Conservation (phyloP, 2,888 invertebrate species). For the Strigamia maritima region DNA sequence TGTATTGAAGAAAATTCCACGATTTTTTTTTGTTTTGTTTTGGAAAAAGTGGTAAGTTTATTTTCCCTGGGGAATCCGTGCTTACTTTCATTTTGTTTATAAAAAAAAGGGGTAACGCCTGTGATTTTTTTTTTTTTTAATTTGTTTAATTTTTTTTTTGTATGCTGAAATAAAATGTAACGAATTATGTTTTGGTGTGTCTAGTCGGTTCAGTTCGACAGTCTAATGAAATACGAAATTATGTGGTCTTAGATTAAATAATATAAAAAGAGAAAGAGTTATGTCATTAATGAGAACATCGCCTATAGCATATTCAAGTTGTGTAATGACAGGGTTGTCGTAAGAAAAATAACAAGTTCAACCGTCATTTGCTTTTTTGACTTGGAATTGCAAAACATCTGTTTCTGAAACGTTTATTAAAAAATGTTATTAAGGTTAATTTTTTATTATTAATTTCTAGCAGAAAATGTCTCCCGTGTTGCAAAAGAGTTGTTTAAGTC, state of each 20-base stretch:
- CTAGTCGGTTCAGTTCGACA: not conserved
- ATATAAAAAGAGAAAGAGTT: not conserved
- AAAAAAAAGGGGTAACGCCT: not conserved
- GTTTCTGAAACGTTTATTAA: not conserved
- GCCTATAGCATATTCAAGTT: constrained; percentile 2
- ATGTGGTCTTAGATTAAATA: not conserved
- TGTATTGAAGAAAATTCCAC: not conserved
- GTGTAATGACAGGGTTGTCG: constrained; percentile 32
- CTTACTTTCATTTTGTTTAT: not conserved
- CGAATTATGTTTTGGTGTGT: not conserved
- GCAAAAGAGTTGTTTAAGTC: not conserved
- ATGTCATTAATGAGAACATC: constrained; percentile 22
- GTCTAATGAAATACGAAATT: constrained; percentile 6
- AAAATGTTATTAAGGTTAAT: not conserved
- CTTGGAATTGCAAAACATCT: not conserved
- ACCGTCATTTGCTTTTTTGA: constrained; percentile 1
- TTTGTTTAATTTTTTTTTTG: not conserved
- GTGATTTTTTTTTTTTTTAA: not conserved
- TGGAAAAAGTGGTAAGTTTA: not conserved
- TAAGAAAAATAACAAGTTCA: constrained; percentile 24
- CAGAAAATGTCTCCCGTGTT: not conserved
- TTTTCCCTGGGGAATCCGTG: not conserved
- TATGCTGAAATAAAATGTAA: not conserved
- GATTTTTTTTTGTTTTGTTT: not conserved
- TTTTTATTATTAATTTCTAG: not conserved